Percentiles rank a stretch among this genome's conserved stretches.
Evolutionary conservation across 92 coral and sea anemone genomes (phyloP).

Genomic region (Phymanthus crucifer): DNA sequence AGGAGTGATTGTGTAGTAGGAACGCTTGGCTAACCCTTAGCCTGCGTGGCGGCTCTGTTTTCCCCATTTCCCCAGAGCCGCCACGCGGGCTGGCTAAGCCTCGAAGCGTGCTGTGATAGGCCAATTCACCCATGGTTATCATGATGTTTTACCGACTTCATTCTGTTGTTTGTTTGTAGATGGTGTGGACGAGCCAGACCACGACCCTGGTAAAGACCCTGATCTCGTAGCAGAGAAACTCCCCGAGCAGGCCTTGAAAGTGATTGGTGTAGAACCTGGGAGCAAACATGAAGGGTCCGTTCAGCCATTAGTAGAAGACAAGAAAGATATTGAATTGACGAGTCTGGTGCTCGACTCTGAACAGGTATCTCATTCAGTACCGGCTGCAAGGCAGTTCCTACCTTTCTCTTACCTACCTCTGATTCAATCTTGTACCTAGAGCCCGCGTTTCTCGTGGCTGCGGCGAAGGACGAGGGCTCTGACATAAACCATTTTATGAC

Average conservation of each 20-base stretch:
- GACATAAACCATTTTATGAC: no score
- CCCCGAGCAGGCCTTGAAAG: slow-evolving; percentile 91
- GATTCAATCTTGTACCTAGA: no score
- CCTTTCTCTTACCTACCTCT: background rate
- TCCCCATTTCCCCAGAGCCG: no score
- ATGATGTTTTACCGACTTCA: background rate
- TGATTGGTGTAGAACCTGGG: slow-evolving; percentile 88
- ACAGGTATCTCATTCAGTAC: slow-evolving; percentile 59
- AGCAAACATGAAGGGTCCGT: slow-evolving; percentile 88
- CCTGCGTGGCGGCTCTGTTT: no score
- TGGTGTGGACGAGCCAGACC: slow-evolving; percentile 52
- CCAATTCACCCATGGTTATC: no score
- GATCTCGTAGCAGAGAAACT: slow-evolving; percentile 82
- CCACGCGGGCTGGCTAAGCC: no score
- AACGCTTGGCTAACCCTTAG: no score
- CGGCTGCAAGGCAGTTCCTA: background rate
- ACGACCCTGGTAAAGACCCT: slow-evolving; percentile 97
- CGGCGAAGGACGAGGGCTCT: no score
- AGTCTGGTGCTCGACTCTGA: slow-evolving; percentile 74
- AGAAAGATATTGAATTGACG: slow-evolving; percentile 81
- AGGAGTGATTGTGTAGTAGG: no score
- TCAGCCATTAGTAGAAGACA: slow-evolving; percentile 72
- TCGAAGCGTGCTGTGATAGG: no score
- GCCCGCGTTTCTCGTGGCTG: no score
- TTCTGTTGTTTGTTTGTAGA: slow-evolving; percentile 18